A percentile compares a stretch with the other conserved stretches of the same genome.
phyloP scores from a whole-genome alignment of 2,113 vertebrate species.

The Tinamus guttatus region DNA sequence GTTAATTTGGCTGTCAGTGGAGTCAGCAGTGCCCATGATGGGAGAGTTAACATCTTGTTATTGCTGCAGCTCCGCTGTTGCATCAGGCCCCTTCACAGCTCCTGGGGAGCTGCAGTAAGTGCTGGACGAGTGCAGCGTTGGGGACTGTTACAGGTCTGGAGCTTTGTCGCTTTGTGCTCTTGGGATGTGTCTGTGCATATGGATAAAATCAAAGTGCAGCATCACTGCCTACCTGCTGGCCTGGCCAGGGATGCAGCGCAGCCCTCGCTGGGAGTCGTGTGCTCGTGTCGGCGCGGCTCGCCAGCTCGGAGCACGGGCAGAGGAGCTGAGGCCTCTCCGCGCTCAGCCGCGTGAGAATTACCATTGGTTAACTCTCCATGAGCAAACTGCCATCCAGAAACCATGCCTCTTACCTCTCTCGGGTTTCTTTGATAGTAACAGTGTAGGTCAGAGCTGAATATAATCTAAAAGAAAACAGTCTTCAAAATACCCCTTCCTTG shows the following conservation, averaged over 20 bases:
- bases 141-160: neutral
- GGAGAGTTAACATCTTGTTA: neutral
- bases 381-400: neutral
- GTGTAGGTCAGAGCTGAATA: neutral
- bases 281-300: accelerated
- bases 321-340: neutral
- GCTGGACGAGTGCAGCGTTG: neutral
- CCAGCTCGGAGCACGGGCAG: neutral
- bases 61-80: neutral
- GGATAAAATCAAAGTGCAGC: neutral
- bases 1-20: neutral
- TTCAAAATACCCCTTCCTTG: neutral
- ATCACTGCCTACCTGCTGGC: accelerated
- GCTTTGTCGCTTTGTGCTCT: neutral
- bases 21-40: neutral
- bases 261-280: accelerated
- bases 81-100: accelerated
- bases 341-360: neutral
- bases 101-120: neutral
- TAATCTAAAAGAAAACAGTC: neutral
- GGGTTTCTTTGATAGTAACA: neutral
- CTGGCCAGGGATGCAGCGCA: neutral
- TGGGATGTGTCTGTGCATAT: accelerated
- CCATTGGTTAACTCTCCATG: neutral
- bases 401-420: neutral